phyloP scores from a whole-genome alignment of 2,888 invertebrate species.

The Drosophila quinaria region DNA sequence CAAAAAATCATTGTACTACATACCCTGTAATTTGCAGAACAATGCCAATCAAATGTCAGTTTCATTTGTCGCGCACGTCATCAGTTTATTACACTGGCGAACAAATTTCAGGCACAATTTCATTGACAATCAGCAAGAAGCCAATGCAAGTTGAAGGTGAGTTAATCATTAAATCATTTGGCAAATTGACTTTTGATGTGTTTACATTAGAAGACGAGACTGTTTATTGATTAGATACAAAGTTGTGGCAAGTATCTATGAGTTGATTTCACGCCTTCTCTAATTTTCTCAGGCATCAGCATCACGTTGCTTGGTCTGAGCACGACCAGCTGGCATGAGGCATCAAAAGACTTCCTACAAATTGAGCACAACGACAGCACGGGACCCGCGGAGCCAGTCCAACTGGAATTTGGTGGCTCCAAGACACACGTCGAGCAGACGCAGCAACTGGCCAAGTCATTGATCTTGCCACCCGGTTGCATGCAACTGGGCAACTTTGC shows the following conservation, averaged over 20 bases:
- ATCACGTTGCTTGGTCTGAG: conserved; percentile 59
- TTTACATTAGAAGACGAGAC: neutral
- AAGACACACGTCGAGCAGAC: conserved; percentile 48
- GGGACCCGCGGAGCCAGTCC: conserved; percentile 20
- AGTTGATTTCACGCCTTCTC: neutral
- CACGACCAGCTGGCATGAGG: conserved; percentile 61
- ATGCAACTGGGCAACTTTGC: conserved; percentile 38
- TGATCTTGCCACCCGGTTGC: conserved; percentile 30
- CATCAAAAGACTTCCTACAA: conserved; percentile 15
- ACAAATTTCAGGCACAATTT: conserved; percentile 60
- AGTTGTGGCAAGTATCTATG: neutral
- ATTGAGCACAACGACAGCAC: conserved; percentile 72
- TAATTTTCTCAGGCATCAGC: conserved; percentile 48
- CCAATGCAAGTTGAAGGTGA: conserved; percentile 62
- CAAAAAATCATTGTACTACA: conserved; percentile 5
- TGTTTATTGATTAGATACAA: conserved; percentile 54
- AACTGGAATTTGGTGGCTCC: conserved; percentile 37
- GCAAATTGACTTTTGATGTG: conserved; percentile 14
- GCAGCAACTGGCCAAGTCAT: conserved; percentile 21
- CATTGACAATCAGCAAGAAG: conserved; percentile 52
- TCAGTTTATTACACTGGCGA: conserved; percentile 76
- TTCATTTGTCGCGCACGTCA: conserved; percentile 66
- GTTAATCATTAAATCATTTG: conserved; percentile 14
- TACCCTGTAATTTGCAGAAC: conserved; percentile 29
- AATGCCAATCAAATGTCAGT: conserved; percentile 68